Base-by-base conservation (phyloP, 2,888 invertebrate genomes). In the Limnephilus rhombicus region DNA sequence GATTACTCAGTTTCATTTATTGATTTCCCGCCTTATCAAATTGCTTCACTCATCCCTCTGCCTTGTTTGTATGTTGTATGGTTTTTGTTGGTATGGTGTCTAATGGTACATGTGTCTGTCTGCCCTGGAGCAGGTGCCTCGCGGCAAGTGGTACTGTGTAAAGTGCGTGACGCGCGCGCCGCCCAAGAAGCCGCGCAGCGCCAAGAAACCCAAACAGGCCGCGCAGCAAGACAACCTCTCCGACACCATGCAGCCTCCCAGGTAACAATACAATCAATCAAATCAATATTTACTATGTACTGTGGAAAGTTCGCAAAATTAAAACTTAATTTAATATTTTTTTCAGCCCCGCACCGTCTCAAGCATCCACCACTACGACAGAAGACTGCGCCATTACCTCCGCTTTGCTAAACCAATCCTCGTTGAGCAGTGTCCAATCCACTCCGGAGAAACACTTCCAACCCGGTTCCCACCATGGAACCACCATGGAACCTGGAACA, bases 101-200 rank as follows among this genome's bases (percentile, higher is more conserved):
- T 87, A 82, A 45, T 89, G 82, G n/a, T 89, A 83, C 82, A 41
- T 91, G 24, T 85, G 34, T 37, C 88, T 80, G 29, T 45, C n/a
- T 34, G 34, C 68, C 31, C 31, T 89, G 88, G 88, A 89, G 7
- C 94, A 97, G 97, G 97, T 97, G 94, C 98, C 98, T 4, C 97
- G 97, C 94, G 98, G 98, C 94, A 98, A 98, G 94, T 98, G 98
- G 98, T 98, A 98, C 95, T 99, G 99, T 95, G 97, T 98, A 29
- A 98, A 98, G 94, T 99, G 99, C 95, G 97, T 98, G 94, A 97
- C 98, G 49, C 98, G 98, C 94, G 98, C 98, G 94, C 98, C 98
- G 93, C 97, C 97, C 87, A 97, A 97, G 94, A 97, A 97, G 94
- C 97, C 97, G 94, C 96, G 97, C 68, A 96, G 96, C 94, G 96